Evolutionary conservation across 2,888 invertebrate genomes (phyloP).

Genomic region (Quadriops clusia): DNA sequence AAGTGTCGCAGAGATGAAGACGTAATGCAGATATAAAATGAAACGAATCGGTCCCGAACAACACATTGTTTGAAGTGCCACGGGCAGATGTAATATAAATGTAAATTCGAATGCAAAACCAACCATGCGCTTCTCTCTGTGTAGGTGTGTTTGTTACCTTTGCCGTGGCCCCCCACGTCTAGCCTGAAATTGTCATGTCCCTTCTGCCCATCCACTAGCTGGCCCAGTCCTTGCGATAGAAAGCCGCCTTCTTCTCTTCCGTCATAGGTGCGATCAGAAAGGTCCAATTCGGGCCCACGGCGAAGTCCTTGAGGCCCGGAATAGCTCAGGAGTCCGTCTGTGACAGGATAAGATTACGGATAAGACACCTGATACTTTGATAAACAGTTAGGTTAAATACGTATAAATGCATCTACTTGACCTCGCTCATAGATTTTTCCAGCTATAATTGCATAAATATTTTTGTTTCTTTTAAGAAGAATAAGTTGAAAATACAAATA

Average conservation of each 20-base stretch:
- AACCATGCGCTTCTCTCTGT: constrained; percentile 2
- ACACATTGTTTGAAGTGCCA: constrained; percentile 22
- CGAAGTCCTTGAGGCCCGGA: constrained; percentile 63
- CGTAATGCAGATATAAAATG: constrained; percentile 26
- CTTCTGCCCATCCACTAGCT: constrained; percentile 63
- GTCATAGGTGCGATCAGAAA: constrained; percentile 70
- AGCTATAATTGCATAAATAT: too few species aligned
- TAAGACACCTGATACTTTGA: constrained; percentile 1
- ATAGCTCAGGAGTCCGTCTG: constrained; percentile 71
- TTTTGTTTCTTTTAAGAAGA: too few species aligned
- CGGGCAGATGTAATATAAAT: constrained; percentile 27
- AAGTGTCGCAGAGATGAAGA: constrained; percentile 23
- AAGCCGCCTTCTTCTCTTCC: constrained; percentile 52
- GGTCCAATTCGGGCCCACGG: constrained; percentile 60
- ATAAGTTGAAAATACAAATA: too few species aligned
- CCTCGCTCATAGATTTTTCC: too few species aligned
- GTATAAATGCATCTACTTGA: too few species aligned
- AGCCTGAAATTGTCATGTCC: constrained; percentile 63
- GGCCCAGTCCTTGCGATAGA: constrained; percentile 62
- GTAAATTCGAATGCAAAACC: constrained; percentile 23
- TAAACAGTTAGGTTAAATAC: too few species aligned
- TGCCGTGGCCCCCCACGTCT: constrained; percentile 52
- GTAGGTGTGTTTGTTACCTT: constrained; percentile 40
- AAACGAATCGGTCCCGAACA: constrained; percentile 23
- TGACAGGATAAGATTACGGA: not conserved